A percentile compares a stretch with the other conserved stretches of the same genome.
These are phyloP conservation scores for Hydroisotoma schaefferi DNA, from an alignment of 2,888 invertebrate species.

Conservation along the genomic window DNA sequence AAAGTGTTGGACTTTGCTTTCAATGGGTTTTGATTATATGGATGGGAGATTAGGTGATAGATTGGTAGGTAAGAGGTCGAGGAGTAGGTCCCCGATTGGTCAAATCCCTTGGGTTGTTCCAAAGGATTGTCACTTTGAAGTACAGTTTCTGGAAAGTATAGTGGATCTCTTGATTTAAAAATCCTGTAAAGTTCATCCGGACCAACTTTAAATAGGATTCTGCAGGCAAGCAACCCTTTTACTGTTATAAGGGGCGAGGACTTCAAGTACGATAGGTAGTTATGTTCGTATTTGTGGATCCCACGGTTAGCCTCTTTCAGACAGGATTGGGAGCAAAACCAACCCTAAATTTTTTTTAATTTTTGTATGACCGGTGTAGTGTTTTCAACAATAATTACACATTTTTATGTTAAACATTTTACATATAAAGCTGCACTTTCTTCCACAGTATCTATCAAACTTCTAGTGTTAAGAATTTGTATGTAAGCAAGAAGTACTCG, in stretches of 20 bases:
- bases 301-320: conserved; percentile 18
- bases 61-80: conserved; percentile 31
- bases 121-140: background rate
- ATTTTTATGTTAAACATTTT: background rate
- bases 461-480: background rate
- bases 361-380: too few relatives aligned
- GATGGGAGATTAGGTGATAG: conserved; percentile 29
- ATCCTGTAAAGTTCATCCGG: conserved; percentile 27
- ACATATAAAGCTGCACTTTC: background rate
- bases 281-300: conserved; percentile 39
- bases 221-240: conserved; percentile 30
- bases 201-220: conserved; percentile 40
- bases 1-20: conserved; percentile 29
- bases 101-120: conserved; percentile 13
- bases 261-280: conserved; percentile 35
- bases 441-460: background rate
- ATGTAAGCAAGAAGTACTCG: too few relatives aligned
- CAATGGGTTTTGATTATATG: conserved; percentile 11
- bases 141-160: conserved; percentile 5
- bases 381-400: too few relatives aligned
- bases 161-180: conserved; percentile 18
- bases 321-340: conserved; percentile 42
- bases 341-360: conserved; percentile 21
- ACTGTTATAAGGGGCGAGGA: conserved; percentile 19
- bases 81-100: conserved; percentile 30